A percentile compares a stretch with the other conserved stretches of the same genome.
Evolutionary conservation across 1,140 invertebrate genomes (phyloP).

Genomic region (Penaeus chinensis): DNA sequence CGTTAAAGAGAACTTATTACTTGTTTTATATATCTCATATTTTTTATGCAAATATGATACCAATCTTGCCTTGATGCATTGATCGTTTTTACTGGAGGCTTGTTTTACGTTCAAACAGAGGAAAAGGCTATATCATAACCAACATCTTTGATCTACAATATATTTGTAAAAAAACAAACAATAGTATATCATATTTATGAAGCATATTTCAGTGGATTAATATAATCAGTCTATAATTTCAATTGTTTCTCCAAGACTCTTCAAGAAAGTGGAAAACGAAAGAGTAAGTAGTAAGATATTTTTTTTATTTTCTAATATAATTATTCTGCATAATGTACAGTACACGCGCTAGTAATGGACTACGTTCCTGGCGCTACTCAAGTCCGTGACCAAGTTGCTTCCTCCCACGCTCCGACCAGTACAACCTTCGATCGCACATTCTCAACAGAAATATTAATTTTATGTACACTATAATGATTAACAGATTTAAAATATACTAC

Average conservation of each 20-base stretch:
- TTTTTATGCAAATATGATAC: too few species aligned
- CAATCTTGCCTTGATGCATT: too few species aligned
- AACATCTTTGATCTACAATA: too few species aligned
- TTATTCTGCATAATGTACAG: slow-evolving; percentile 54
- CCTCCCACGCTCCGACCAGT: background rate
- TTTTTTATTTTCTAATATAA: slow-evolving; percentile 52
- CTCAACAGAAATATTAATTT: background rate
- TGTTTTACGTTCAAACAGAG: too few species aligned
- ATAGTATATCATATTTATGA: too few species aligned
- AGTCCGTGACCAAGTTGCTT: slow-evolving; percentile 27
- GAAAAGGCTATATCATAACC: too few species aligned
- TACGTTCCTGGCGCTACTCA: slow-evolving; percentile 33
- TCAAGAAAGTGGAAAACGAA: background rate
- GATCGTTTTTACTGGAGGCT: too few species aligned
- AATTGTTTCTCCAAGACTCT: background rate
- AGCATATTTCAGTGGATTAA: too few species aligned
- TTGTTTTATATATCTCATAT: too few species aligned
- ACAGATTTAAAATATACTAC: background rate
- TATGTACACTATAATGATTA: background rate
- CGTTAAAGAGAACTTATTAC: too few species aligned
- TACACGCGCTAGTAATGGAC: slow-evolving; percentile 46
- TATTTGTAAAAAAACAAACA: too few species aligned
- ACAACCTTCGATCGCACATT: background rate
- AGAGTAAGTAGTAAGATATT: slow-evolving; percentile 1
- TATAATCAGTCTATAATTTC: background rate